Percentiles rank a stretch among this genome's conserved stretches.
phyloP scores from a whole-genome alignment of 2,797 vertebrate genomes.

The Apogon talboti region DNA sequence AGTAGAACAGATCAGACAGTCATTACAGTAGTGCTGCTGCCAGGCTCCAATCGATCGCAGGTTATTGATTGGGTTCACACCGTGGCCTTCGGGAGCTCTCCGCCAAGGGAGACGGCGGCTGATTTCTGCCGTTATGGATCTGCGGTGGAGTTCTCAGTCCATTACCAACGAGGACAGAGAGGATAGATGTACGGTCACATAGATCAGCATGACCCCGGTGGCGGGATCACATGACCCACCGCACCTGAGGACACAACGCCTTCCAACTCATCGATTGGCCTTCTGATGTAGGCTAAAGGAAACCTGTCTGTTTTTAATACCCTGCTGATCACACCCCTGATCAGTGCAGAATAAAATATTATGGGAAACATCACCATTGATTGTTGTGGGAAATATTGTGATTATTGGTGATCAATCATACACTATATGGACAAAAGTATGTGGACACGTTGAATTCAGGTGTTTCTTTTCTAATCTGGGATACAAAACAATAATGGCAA shows the following conservation, averaged over 20 bases:
- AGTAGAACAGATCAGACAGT: slow-evolving; percentile 30
- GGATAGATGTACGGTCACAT: slow-evolving; percentile 4
- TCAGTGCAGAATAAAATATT: too few relatives aligned
- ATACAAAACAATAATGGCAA: too few relatives aligned
- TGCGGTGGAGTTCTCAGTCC: slow-evolving; percentile 22
- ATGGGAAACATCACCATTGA: too few relatives aligned
- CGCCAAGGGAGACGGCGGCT: slow-evolving; percentile 9
- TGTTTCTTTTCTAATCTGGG: too few relatives aligned
- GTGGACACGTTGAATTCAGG: too few relatives aligned
- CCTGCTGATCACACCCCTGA: too few relatives aligned
- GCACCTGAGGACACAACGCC: too few relatives aligned
- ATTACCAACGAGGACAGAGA: slow-evolving; percentile 7
- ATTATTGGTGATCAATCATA: too few relatives aligned
- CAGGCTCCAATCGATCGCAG: slow-evolving; percentile 13
- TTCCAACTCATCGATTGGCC: background rate
- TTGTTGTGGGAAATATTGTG: too few relatives aligned
- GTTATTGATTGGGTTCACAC: slow-evolving; percentile 36
- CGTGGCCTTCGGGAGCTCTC: slow-evolving; percentile 23
- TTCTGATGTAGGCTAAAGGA: background rate
- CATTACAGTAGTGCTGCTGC: slow-evolving; percentile 5
- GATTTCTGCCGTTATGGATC: slow-evolving; percentile 25
- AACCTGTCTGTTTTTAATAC: too few relatives aligned
- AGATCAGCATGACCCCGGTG: slow-evolving; percentile 9
- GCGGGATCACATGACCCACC: background rate
- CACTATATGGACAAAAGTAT: too few relatives aligned